Evolutionary conservation across 1,140 invertebrate genomes (phyloP), one percentile per base, ranked within the genome.

Genomic region (Euura saliciscinereae): DNA sequence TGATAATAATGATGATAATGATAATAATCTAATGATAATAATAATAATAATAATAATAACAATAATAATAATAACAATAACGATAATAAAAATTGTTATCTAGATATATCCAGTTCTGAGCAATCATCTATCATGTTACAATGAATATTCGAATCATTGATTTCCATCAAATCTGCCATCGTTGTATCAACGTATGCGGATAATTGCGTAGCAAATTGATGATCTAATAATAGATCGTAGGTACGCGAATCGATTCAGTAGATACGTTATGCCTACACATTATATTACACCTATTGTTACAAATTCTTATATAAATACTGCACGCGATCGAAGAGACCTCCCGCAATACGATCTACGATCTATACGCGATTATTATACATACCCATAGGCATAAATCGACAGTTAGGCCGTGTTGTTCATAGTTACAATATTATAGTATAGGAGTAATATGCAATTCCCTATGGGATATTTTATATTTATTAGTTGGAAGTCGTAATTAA

Each of bases 101-200:
- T 77, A 81, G 72, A 73, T 74, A 71, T 77, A 82, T 77, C 78
- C 78, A 80, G 76, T 83, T 82, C 76, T 80, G 80, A 84, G 78
- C 80, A 81, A 82, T 71, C 80, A 59, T 70, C 11, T 70, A 44
- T 45, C 6, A n/a, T 46, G n/a, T 45, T n/a, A 45, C 68, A 67
- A 67, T 67, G 4, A 67, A 67, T 67, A 67, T 67, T 42, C 6
- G 8, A 44, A 42, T 0, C 13, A 67, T 28, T 42, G 66, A 67
- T 8, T 13, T 2, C 42, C 8, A 67, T 67, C 43, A 67, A 42
- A 13, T 67, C 66, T 11, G 10, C 13, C 10, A 59, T 59, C 51
- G 13, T 5, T 59, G 51, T 59, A 11, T 11, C 13, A n/a, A 59
- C 28, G 28, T 28, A 28, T 28, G 28, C 28, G 28, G 28, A 28